These are phyloP conservation scores for Galeopsomyia nigrocyanea DNA, from an alignment of 2,888 invertebrate genomes.

Conservation along the genomic window DNA sequence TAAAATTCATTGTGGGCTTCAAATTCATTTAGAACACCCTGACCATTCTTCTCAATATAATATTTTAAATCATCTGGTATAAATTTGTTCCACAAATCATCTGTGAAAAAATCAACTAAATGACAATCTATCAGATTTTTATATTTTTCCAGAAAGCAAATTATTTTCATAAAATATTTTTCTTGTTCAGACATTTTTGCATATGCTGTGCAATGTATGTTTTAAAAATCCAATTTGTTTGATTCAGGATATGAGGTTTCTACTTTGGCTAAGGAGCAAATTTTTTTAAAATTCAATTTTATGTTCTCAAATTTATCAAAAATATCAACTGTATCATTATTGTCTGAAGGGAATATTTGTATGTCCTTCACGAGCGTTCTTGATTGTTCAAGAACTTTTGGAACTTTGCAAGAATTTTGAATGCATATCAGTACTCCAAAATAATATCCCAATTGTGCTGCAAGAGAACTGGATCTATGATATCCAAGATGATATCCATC, in stretches of 20 bases:
- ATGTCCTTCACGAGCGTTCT: conserved; percentile 74
- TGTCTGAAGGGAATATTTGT: conserved; percentile 73
- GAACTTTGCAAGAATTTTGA: conserved; percentile 59
- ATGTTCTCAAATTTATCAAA: conserved; percentile 75
- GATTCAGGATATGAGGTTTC: conserved; percentile 72
- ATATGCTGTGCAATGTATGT: conserved; percentile 3
- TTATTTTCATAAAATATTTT: conserved; percentile 66
- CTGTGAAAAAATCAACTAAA: conserved; percentile 81
- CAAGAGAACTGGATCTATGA: conserved; percentile 82
- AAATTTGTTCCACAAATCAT: conserved; percentile 75
- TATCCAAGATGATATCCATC: conserved; percentile 84
- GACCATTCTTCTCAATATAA: conserved; percentile 67
- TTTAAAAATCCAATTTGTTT: conserved; percentile 75
- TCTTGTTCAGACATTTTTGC: conserved; percentile 54
- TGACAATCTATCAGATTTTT: conserved; percentile 81
- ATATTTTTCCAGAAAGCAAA: conserved; percentile 73
- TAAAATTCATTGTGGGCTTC: conserved; percentile 34
- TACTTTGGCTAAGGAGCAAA: conserved; percentile 78
- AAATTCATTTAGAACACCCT: conserved; percentile 20
- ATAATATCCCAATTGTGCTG: conserved; percentile 84
- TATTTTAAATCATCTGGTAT: conserved; percentile 72
- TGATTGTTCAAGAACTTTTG: conserved; percentile 73
- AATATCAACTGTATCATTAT: conserved; percentile 76
- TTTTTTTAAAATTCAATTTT: conserved; percentile 78
- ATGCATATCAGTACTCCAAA: conserved; percentile 74